Percentiles rank a stretch among this genome's conserved stretches.
Evolutionary conservation across 2,797 vertebrate genomes (phyloP).

Genomic region (Lithobates sylvaticus): DNA sequence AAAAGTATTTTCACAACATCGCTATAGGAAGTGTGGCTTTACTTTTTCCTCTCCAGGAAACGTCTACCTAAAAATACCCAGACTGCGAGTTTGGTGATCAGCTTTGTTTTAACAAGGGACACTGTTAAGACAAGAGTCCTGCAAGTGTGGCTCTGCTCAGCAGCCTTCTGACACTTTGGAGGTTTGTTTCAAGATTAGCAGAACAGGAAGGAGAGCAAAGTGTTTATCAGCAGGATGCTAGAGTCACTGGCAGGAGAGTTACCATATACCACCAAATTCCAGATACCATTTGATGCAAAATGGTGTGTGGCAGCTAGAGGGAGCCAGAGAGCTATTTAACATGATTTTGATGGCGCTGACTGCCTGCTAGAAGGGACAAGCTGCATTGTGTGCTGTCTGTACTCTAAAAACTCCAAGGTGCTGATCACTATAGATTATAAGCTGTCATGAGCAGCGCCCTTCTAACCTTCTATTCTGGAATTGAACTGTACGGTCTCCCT

Average conservation of each 20-base stretch:
- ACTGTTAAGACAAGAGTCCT: conserved; percentile 29
- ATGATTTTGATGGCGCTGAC: too few relatives aligned
- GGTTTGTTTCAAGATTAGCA: conserved; percentile 44
- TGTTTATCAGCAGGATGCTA: conserved; percentile 46
- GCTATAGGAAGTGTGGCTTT: conserved; percentile 45
- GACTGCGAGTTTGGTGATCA: conserved; percentile 30
- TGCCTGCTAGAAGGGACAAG: too few relatives aligned
- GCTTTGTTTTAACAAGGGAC: conserved; percentile 33
- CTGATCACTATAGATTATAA: too few relatives aligned
- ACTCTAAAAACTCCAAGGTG: too few relatives aligned
- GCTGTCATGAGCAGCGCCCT: too few relatives aligned
- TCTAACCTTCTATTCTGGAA: too few relatives aligned
- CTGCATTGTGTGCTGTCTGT: too few relatives aligned
- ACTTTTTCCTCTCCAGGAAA: conserved; percentile 51
- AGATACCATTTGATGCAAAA: neutral
- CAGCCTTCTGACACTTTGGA: conserved; percentile 5
- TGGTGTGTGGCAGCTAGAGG: conserved; percentile 1
- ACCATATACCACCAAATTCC: neutral
- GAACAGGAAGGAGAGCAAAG: conserved; percentile 48
- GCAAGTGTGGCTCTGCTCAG: conserved; percentile 11
- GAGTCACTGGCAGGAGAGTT: conserved; percentile 7
- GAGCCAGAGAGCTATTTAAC: conserved; percentile 46
- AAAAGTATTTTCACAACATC: conserved; percentile 8
- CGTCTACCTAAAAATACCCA: conserved; percentile 48
- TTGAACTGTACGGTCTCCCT: too few relatives aligned